Evolutionary conservation across 1,140 invertebrate species (phyloP).

Genomic region (Akabosia matsudoensis): DNA sequence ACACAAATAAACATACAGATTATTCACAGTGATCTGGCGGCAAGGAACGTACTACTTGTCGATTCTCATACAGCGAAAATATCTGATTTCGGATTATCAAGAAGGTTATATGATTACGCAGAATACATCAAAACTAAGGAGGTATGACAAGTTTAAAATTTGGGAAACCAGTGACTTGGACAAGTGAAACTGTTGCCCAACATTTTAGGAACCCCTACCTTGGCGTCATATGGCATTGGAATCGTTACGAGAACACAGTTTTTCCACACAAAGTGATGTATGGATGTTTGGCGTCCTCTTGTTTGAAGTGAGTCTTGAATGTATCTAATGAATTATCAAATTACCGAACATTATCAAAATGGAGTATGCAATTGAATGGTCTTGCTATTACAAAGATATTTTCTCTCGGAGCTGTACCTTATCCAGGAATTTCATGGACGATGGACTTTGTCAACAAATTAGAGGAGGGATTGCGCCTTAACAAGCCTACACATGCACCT

Average conservation of each 20-base stretch:
- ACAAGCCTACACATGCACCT: constrained; percentile 17
- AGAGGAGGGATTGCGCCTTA: constrained; percentile 10
- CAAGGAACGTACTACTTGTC: background rate
- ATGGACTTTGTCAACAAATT: constrained; percentile 24
- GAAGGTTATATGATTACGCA: constrained; percentile 4
- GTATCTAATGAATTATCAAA: too few species aligned
- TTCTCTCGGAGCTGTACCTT: constrained; percentile 27
- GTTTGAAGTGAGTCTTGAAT: background rate
- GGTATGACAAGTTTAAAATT: background rate
- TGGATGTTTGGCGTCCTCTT: constrained; percentile 11
- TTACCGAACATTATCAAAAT: background rate
- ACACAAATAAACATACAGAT: constrained; percentile 1
- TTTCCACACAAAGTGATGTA: background rate
- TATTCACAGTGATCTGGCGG: background rate
- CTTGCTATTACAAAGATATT: background rate
- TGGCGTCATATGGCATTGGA: background rate
- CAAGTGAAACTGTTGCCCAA: background rate
- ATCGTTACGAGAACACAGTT: background rate
- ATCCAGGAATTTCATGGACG: constrained; percentile 29
- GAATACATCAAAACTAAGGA: constrained; percentile 8
- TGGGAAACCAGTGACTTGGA: background rate
- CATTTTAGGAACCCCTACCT: background rate
- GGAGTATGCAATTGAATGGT: background rate
- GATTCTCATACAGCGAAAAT: background rate
- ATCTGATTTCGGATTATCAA: background rate